phyloP scores from a whole-genome alignment of 2,888 invertebrate genomes.

The Acleris emargana region DNA sequence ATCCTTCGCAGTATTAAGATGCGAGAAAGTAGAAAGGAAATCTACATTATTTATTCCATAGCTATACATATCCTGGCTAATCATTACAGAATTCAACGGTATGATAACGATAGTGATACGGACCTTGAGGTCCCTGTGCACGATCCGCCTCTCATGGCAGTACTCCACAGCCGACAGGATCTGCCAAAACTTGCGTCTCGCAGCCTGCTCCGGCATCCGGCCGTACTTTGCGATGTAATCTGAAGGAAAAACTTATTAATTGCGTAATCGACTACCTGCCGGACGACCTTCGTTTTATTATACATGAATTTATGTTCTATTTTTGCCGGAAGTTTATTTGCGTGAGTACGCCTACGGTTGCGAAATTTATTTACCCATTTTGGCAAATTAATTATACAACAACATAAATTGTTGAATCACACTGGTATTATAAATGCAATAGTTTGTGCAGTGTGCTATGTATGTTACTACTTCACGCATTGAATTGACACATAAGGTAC shows the following conservation, averaged over 20 bases:
- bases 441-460: no score
- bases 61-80: no score
- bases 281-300: conserved; percentile 15
- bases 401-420: neutral
- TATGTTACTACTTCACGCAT: no score
- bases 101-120: conserved; percentile 36
- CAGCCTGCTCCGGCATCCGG: conserved; percentile 96
- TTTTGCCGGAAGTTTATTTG: conserved; percentile 5
- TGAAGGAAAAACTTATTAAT: conserved; percentile 60
- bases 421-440: no score
- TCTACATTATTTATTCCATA: no score
- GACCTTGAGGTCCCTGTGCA: conserved; percentile 98
- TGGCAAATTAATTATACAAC: neutral
- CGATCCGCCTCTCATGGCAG: conserved; percentile 96
- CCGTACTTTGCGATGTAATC: conserved; percentile 97
- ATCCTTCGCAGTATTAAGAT: no score
- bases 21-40: no score
- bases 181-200: conserved; percentile 97
- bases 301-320: conserved; percentile 1
- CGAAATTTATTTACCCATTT: neutral
- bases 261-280: conserved; percentile 10
- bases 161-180: conserved; percentile 98
- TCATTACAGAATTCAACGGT: no score
- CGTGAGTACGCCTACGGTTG: neutral
- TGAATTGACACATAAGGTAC: no score